A percentile compares a stretch with the other conserved stretches of the same genome.
Conservation (phyloP, 2,113 vertebrate genomes). For the Xenopus borealis region DNA sequence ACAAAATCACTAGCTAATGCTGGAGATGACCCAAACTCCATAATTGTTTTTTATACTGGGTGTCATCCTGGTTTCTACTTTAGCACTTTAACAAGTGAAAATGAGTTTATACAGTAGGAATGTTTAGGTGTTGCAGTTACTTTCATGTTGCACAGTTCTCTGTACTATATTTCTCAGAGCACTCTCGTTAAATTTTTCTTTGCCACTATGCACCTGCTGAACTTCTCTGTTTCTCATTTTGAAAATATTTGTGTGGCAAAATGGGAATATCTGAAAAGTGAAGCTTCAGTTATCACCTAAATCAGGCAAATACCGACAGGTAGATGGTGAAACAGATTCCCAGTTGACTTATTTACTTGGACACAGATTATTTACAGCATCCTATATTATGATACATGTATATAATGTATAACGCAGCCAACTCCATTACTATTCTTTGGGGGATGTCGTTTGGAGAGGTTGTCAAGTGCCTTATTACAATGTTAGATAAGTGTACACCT, state of each 20-base stretch:
- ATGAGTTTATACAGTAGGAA: too few species aligned
- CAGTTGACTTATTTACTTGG: constrained; percentile 46
- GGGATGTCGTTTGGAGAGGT: constrained; percentile 44
- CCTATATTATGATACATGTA: constrained; percentile 47
- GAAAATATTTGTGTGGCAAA: constrained; percentile 45
- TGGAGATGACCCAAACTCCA: too few species aligned
- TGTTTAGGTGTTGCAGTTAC: not conserved
- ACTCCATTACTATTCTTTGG: constrained; percentile 46
- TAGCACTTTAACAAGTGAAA: too few species aligned
- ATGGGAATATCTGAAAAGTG: constrained; percentile 38
- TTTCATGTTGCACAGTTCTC: not conserved
- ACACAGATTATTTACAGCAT: constrained; percentile 47
- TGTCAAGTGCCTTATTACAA: constrained; percentile 46
- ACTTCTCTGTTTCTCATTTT: constrained; percentile 38
- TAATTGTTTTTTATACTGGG: too few species aligned
- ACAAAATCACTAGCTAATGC: too few species aligned
- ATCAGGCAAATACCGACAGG: constrained; percentile 46
- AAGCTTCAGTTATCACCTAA: constrained; percentile 46
- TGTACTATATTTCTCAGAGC: constrained; percentile 16
- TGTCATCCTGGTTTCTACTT: too few species aligned
- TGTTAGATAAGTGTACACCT: constrained; percentile 43
- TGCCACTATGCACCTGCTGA: constrained; percentile 24
- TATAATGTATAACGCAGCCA: constrained; percentile 45
- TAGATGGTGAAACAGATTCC: constrained; percentile 46
- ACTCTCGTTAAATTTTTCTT: constrained; percentile 24